These are phyloP conservation scores for Mesorhabditis spiculigera DNA, from an alignment of 2,888 invertebrate species.

Conservation along the genomic window DNA sequence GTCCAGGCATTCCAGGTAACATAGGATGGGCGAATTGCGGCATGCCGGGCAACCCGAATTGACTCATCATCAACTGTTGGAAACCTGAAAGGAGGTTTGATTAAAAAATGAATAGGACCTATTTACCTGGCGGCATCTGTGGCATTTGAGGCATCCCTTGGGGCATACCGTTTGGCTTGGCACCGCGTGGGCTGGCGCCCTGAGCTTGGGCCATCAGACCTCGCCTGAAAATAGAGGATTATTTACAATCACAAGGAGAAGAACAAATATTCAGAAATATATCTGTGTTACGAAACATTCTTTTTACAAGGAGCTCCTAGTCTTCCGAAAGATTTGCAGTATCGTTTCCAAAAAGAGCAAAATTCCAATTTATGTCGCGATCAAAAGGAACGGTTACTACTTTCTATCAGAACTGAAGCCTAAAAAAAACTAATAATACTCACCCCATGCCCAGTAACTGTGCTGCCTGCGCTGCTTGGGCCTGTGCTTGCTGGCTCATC, in stretches of 20 bases:
- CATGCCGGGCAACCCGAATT: not conserved
- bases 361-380: not conserved
- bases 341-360: not conserved
- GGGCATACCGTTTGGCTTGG: not conserved
- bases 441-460: not conserved
- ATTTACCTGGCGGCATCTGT: not conserved
- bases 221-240: not conserved
- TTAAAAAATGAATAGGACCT: not conserved
- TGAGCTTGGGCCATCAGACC: not conserved
- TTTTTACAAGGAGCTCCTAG: not conserved
- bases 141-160: not conserved
- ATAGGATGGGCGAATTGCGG: conserved; percentile 6
- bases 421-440: not conserved
- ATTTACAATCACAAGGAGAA: not conserved
- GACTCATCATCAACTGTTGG: not conserved
- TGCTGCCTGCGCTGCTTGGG: not conserved
- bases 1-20: not conserved
- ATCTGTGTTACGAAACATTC: too few species aligned
- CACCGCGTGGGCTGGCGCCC: conserved; percentile 1
- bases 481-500: not conserved
- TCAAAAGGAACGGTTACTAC: too few species aligned
- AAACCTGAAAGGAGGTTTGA: not conserved
- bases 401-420: not conserved
- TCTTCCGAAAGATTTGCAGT: not conserved
- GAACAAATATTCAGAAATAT: not conserved